Conservation (phyloP, 2,797 vertebrate species). For the Acipenser ruthenus region DNA sequence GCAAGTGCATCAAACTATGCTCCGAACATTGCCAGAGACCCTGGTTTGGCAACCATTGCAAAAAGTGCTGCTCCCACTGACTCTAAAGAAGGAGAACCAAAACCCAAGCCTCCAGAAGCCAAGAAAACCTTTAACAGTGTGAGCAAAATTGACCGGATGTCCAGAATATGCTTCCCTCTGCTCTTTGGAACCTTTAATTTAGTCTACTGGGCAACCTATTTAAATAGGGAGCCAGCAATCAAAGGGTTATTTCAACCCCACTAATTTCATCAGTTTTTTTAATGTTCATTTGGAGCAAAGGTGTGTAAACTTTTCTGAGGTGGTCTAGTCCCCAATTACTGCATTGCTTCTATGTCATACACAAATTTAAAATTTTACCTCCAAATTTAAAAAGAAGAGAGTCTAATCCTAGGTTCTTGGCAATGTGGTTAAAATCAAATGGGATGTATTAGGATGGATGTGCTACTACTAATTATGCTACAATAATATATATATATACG, state of each 20-base stretch:
- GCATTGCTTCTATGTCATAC: constrained; percentile 82
- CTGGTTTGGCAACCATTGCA: constrained; percentile 94
- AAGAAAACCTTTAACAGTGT: constrained; percentile 99
- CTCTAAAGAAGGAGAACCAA: constrained; percentile 86
- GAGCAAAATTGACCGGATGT: constrained; percentile 98
- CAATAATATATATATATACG: constrained; percentile 48
- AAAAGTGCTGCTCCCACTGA: constrained; percentile 95
- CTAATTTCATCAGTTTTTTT: constrained; percentile 55
- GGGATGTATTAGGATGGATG: constrained; percentile 47
- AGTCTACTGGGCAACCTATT: constrained; percentile 97
- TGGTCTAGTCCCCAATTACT: constrained; percentile 72
- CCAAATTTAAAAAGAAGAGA: constrained; percentile 53
- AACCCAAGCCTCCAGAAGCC: constrained; percentile 92
- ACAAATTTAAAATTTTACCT: constrained; percentile 61
- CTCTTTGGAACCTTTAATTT: constrained; percentile 98
- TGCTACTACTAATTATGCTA: constrained; percentile 48
- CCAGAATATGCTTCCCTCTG: constrained; percentile 97
- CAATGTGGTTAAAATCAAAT: constrained; percentile 42
- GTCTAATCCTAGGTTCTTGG: constrained; percentile 29
- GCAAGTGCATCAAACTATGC: constrained; percentile 89
- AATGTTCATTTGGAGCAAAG: constrained; percentile 53
- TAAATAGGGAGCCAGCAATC: constrained; percentile 94
- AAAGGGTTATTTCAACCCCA: constrained; percentile 76
- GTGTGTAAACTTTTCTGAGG: constrained; percentile 41
- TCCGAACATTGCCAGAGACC: constrained; percentile 92